phyloP scores from a whole-genome alignment of 2,888 invertebrate species.

The Andrena dorsata region DNA sequence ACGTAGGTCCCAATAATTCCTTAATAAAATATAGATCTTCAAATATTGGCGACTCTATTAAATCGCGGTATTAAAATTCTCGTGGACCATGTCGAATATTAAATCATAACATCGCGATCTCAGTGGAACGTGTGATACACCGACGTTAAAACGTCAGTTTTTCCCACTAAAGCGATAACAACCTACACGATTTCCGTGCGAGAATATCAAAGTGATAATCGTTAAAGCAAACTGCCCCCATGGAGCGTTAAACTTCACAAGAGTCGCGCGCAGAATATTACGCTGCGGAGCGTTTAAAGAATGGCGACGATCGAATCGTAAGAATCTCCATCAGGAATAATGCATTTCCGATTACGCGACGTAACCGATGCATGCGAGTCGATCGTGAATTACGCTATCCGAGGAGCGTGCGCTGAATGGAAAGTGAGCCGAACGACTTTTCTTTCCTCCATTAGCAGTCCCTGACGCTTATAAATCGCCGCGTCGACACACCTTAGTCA shows the following conservation, averaged over 20 bases:
- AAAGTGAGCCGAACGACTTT: constrained; percentile 1
- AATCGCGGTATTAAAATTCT: too few species aligned
- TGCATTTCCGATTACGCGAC: constrained; percentile 9
- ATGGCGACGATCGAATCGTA: background rate
- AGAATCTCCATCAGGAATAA: constrained; percentile 2
- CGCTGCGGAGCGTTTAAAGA: background rate
- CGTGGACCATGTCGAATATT: too few species aligned
- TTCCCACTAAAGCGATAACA: too few species aligned
- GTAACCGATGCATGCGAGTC: background rate
- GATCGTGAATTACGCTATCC: constrained; percentile 1
- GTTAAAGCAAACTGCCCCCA: background rate
- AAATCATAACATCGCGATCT: too few species aligned
- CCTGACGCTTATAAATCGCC: background rate
- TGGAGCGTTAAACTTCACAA: background rate
- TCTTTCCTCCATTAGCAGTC: background rate
- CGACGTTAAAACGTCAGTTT: too few species aligned
- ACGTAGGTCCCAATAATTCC: too few species aligned
- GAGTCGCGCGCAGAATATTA: background rate
- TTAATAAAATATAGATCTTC: too few species aligned
- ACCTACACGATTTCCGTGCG: too few species aligned
- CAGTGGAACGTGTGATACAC: too few species aligned
- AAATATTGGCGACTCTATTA: too few species aligned
- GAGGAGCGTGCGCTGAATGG: background rate
- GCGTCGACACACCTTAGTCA: background rate
- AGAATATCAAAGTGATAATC: too few species aligned